Evolutionary conservation across 2,113 vertebrate species (phyloP).

Genomic region (Damaliscus lunatus): DNA sequence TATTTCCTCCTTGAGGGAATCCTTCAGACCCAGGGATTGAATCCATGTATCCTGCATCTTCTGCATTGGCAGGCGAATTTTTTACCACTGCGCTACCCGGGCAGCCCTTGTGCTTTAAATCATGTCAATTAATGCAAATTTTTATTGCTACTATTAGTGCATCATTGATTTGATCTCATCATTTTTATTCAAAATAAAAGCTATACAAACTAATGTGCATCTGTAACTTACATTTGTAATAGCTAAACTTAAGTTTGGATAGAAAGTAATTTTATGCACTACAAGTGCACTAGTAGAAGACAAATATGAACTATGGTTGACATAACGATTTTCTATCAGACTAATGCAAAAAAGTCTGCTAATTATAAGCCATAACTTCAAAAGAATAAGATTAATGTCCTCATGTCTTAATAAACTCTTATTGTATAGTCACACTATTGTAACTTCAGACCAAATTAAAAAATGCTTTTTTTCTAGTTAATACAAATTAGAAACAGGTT

Average conservation of each 20-base stretch:
- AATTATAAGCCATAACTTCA: background rate
- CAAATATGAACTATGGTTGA: background rate
- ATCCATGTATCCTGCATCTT: background rate
- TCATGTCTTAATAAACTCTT: background rate
- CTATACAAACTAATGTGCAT: background rate
- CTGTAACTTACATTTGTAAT: background rate
- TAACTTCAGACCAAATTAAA: background rate
- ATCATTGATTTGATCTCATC: background rate
- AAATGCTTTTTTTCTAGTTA: background rate
- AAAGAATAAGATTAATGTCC: slow-evolving; percentile 1
- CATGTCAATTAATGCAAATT: background rate
- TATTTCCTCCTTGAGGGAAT: background rate
- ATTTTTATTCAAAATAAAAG: slow-evolving; percentile 9
- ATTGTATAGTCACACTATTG: background rate
- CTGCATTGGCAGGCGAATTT: background rate
- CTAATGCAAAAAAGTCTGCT: background rate
- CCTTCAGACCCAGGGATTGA: background rate
- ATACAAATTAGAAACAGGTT: background rate
- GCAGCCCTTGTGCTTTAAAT: background rate
- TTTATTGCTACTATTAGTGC: background rate
- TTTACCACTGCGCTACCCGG: background rate
- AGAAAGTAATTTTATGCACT: background rate
- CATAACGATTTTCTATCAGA: background rate
- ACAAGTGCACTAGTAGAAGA: background rate
- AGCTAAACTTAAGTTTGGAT: background rate